Conservation (phyloP, 2,888 invertebrate genomes). For the Sphaerophoria taeniata region DNA sequence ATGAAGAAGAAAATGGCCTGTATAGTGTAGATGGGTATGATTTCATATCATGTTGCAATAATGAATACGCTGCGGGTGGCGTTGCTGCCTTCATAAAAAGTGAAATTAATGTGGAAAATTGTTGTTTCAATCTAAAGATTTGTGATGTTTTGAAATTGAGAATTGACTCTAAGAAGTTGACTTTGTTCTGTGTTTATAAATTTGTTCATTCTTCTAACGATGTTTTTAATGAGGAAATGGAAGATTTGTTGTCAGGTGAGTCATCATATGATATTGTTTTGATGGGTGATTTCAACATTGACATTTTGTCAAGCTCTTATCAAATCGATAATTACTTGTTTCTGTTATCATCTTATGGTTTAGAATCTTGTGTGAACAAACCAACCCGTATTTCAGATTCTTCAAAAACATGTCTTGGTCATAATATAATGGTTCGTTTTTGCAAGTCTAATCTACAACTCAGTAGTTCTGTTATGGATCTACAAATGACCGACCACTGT, state of each 20-base stretch:
- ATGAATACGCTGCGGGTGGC: background rate
- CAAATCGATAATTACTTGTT: too few species aligned
- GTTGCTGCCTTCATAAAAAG: background rate
- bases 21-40: conserved; percentile 3
- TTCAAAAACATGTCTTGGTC: too few species aligned
- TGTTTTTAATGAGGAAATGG: background rate
- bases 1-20: background rate
- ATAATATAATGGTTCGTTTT: too few species aligned
- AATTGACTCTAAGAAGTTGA: background rate
- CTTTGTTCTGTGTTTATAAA: background rate
- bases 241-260: background rate
- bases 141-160: too few species aligned
- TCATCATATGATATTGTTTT: background rate
- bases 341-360: background rate
- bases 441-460: too few species aligned
- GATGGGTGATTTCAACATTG: background rate
- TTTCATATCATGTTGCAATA: conserved; percentile 1
- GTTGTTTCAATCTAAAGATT: too few species aligned
- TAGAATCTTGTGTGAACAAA: background rate
- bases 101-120: too few species aligned
- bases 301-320: too few species aligned
- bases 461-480: background rate
- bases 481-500: background rate
- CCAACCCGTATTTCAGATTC: too few species aligned
- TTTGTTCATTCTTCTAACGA: background rate